phyloP scores from a whole-genome alignment of 2,113 vertebrate species.

The Craseonycteris thonglongyai region DNA sequence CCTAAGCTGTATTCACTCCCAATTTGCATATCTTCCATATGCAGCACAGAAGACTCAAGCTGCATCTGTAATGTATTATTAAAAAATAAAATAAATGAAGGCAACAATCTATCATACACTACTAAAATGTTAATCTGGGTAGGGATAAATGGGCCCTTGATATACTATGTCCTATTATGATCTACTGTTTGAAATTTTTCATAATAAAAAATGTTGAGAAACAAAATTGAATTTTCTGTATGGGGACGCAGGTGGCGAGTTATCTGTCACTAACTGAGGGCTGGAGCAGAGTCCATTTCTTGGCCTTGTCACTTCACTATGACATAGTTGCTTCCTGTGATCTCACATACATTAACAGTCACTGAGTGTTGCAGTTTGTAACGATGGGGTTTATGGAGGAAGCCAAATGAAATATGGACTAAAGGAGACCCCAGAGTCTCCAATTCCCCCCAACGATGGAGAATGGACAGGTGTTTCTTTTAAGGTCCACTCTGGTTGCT shows the following conservation, averaged over 20 bases:
- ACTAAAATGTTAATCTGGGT: not conserved
- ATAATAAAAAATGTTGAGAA: not conserved
- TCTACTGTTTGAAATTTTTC: not conserved
- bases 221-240: not conserved
- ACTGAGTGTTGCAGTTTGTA: not conserved
- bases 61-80: not conserved
- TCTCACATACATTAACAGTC: not conserved
- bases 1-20: not conserved
- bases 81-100: not conserved
- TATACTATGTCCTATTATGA: not conserved
- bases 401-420: not conserved
- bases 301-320: rapidly evolving
- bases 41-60: not conserved
- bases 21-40: rapidly evolving
- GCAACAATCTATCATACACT: not conserved
- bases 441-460: too few species aligned
- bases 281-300: not conserved
- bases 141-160: not conserved
- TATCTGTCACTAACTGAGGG: not conserved
- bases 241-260: too few species aligned
- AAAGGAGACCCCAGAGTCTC: too few species aligned
- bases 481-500: not conserved
- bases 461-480: too few species aligned
- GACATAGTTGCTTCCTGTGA: not conserved
- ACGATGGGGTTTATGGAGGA: not conserved